Evolutionary conservation across 2,113 vertebrate species (phyloP), one percentile per base, ranked within the genome.

Genomic region (Columba janthina): DNA sequence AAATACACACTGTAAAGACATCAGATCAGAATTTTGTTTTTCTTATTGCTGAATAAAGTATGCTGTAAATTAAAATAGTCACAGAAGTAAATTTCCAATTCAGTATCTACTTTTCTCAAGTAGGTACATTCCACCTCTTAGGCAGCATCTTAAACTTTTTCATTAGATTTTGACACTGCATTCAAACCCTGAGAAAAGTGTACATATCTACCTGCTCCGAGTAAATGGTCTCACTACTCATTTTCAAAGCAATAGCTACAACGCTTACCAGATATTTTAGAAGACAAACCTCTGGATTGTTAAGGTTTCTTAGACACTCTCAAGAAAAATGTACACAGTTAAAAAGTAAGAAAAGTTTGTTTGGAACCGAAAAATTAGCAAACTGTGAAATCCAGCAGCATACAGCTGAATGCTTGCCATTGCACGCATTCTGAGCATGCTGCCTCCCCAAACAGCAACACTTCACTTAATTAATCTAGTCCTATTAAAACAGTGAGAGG

Each of bases 401-500:
- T 4, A 3, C 10, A 69, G 18, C 0, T 36, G n/a, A 50, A 56
- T 46, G 22, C 61, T 98, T 98, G 75, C 97, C 81, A 24, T 92
- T 89, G 38, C 75, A 93, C 81, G 93, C 97, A 91, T 98, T 98
- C 69, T 96, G 96, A 89, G 98, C 97, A 12, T 88, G 97, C 48
- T 95, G 97, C 48, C 97, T 97, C 25, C 98, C 98, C 84, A 98
- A 15, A 89, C 98, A 98, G 89, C 40, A 98, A 89, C 28, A 97
- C 90, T 67, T 98, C 29, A 0, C 97, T 97, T 28, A 98, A 72
- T 25, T 97, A 96, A 92, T 98, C 98, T 70, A 98, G 85, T 88
- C 98, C 98, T 31, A 93, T 46, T 85, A 98, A 97, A 91, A 97
- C 96, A 32, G 95, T 88, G 19, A 98, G 97, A 66, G 97, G 98